Evolutionary conservation across 2,888 invertebrate species (phyloP), one percentile per base, ranked within the genome.

Genomic region (Tetragonula carbonaria): DNA sequence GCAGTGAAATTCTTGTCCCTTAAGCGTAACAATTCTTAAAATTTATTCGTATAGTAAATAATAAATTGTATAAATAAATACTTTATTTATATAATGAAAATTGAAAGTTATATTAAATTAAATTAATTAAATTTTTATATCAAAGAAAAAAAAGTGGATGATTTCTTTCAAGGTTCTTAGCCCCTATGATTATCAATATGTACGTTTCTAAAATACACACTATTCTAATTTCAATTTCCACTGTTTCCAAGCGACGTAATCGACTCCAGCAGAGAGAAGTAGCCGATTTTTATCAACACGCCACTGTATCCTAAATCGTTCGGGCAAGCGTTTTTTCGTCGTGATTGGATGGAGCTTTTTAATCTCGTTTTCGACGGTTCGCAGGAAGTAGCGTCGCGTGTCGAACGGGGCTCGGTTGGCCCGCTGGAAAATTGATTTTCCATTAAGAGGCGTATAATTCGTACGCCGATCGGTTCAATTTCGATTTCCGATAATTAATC

Each of bases 401-500:
- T 68, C 68, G 68, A 33, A 4, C 70, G 23, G 70, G 8, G 45
- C 45, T 45, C 62, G 55, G 59, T 38, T 50, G 62, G 73, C 72
- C 75, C 59, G 67, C 82, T 38, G 66, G 62, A 66, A 74, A 78
- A 82, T 84, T 82, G 81, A 81, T 82, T 84, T 78, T 78, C 74
- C 74, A 78, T 83, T 84, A 82, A 82, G 73, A 77, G 73, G 65
- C 83, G 73, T 82, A 82, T 84, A 84, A 84, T 84, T 82, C 66
- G 77, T 74, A 59, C 83, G 74, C 68, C 55, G 57, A 82, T 78
- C 78, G 78, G 74, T 83, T 71, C 78, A 66, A 62, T 84, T 78
- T 84, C 84, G 82, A 78, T 84, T 84, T 84, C 83, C 84, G 71
- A 84, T 84, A 84, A 78, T 84, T 78, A 82, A 84, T 82, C 84